Conservation (phyloP, 1,140 invertebrate species). For the Wiebesia pumilae region DNA sequence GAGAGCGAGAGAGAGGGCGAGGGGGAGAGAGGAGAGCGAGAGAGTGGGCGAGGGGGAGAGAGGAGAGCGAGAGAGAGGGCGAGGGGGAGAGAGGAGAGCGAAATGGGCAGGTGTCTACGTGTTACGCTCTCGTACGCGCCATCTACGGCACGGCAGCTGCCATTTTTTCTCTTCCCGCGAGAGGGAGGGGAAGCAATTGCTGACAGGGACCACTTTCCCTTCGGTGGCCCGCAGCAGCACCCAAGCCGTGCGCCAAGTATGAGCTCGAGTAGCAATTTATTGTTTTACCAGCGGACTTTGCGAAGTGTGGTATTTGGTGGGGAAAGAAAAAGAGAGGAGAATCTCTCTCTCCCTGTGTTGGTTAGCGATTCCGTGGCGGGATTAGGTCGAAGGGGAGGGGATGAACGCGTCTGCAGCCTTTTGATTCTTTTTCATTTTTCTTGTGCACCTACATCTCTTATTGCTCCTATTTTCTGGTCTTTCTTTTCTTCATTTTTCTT, state of each 20-base stretch:
- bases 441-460: constrained; percentile 42
- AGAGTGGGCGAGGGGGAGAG: no score
- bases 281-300: constrained; percentile 67
- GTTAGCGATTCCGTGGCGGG: background rate
- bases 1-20: constrained; percentile 15
- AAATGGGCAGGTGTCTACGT: constrained; percentile 42
- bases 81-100: constrained; percentile 2
- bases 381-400: background rate
- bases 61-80: background rate
- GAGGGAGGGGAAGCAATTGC: constrained; percentile 42
- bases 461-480: constrained; percentile 12
- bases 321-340: constrained; percentile 45
- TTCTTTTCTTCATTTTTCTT: constrained; percentile 27
- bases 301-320: constrained; percentile 52
- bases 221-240: constrained; percentile 36
- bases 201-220: constrained; percentile 48
- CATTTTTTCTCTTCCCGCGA: constrained; percentile 40
- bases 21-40: background rate
- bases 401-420: constrained; percentile 13
- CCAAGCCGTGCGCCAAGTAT: constrained; percentile 13
- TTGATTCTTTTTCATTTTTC: constrained; percentile 38
- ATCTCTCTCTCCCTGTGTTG: background rate
- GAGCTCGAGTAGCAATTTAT: constrained; percentile 66
- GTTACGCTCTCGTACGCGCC: constrained; percentile 36
- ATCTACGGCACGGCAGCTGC: constrained; percentile 51